Evolutionary conservation across 2,888 invertebrate genomes (phyloP), one percentile per base, ranked within the genome.

Genomic region (Corbicula japonica): DNA sequence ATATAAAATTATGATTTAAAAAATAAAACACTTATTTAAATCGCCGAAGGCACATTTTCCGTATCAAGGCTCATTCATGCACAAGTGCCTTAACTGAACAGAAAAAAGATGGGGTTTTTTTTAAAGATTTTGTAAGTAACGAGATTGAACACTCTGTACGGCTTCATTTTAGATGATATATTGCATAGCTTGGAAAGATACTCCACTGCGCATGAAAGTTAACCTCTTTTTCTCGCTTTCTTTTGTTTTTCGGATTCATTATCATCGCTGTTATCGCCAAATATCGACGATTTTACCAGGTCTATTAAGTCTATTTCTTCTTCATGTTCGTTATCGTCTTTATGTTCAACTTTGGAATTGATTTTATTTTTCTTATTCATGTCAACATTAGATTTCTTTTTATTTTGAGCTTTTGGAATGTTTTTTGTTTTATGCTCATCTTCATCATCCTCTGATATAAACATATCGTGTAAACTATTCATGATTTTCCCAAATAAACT

Each of bases 251-350:
- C 56, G 30, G 30, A 38, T 52, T 72, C 71, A 8, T 77, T 75
- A 32, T 66, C 68, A 50, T 68, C 63, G 18, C 82, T 75, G 10
- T 73, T 72, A 44, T 75, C 71, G 6, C 83, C 83, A 77, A 80
- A 83, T 71, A 86, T 74, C 26, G 82, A 83, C 74, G 74, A 76
- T 78, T 83, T 85, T n/a, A 86, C 85, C 41, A 84, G 80, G 75
- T 87, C 87, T 34, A 86, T 68, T 70, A 87, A 76, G 80, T 87
- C 85, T 65, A 82, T 82, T 78, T 86, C 84, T 75, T 86, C 83
- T 65, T 87, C 82, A 69, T 88, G 87, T 26, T 83, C 83, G 60
- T 82, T 69, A 62, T 73, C 71, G 32, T 80, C 78, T 56, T 70
- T 82, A 72, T 58, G 54, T 58, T 70, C 26, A 50, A 26, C 41